Evolutionary conservation across 2,888 invertebrate genomes (phyloP).

Genomic region (Entomobrya multifasciata): DNA sequence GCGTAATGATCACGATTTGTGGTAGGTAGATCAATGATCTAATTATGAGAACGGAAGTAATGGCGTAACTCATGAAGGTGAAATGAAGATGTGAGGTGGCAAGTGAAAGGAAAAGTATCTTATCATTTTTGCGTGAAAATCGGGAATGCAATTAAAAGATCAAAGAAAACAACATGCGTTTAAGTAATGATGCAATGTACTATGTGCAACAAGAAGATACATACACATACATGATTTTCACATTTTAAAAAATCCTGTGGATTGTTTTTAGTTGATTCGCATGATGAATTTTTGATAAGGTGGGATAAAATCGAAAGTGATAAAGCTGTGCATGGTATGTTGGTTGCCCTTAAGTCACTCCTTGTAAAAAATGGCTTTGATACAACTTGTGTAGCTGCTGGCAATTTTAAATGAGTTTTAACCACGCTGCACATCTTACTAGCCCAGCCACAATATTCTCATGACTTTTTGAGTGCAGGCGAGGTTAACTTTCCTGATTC

Average conservation of each 20-base stretch:
- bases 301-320: slow-evolving; percentile 59
- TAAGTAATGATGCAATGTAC: background rate
- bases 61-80: background rate
- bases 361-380: slow-evolving; percentile 1
- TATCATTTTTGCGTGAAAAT: background rate
- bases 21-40: slow-evolving; percentile 30
- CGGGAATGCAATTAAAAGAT: slow-evolving; percentile 13
- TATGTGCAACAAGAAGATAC: background rate
- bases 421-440: background rate
- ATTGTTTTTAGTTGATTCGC: background rate
- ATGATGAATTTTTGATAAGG: background rate
- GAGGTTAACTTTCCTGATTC: background rate
- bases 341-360: background rate
- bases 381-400: no score
- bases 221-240: background rate
- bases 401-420: no score
- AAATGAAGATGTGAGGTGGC: background rate
- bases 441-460: background rate
- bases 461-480: no score
- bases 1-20: no score
- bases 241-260: background rate
- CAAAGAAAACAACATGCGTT: background rate
- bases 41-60: slow-evolving; percentile 21
- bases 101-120: slow-evolving; percentile 20
- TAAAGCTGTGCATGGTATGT: background rate